A percentile compares a stretch with the other conserved stretches of the same genome.
Evolutionary conservation across 2,113 vertebrate species (phyloP).

Genomic region (Acrocephalus arundinaceus): DNA sequence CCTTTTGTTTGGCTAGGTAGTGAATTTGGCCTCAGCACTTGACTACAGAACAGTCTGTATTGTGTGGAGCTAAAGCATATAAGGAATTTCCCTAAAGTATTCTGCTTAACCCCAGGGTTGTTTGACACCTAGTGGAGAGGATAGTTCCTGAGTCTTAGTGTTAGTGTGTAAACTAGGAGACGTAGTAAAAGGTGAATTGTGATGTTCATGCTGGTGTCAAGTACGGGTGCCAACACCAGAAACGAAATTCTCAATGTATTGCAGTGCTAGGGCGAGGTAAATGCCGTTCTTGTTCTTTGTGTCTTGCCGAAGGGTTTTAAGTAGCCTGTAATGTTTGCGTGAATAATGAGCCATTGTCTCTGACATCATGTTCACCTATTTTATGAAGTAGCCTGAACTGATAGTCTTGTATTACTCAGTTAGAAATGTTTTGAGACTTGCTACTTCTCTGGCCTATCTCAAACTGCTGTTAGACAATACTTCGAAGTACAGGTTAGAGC

Average conservation of each 20-base stretch:
- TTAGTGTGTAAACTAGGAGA: neutral
- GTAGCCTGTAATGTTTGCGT: neutral
- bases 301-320: neutral
- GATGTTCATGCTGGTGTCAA: neutral
- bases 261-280: neutral
- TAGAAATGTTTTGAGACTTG: neutral
- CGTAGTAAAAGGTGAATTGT: accelerated
- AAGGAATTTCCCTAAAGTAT: neutral
- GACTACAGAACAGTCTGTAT: neutral
- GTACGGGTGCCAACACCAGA: neutral
- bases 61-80: neutral
- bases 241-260: neutral
- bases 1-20: neutral
- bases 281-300: neutral
- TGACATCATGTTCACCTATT: neutral
- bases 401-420: neutral
- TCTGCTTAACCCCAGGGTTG: neutral
- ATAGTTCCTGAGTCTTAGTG: neutral
- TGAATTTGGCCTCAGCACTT: neutral
- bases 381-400: neutral
- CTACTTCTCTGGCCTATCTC: neutral
- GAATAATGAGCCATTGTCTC: neutral
- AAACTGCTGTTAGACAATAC: neutral
- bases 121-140: neutral
- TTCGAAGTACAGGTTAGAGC: neutral